phyloP scores from a whole-genome alignment of 2,888 invertebrate genomes.

The Chorisops tibialis region DNA sequence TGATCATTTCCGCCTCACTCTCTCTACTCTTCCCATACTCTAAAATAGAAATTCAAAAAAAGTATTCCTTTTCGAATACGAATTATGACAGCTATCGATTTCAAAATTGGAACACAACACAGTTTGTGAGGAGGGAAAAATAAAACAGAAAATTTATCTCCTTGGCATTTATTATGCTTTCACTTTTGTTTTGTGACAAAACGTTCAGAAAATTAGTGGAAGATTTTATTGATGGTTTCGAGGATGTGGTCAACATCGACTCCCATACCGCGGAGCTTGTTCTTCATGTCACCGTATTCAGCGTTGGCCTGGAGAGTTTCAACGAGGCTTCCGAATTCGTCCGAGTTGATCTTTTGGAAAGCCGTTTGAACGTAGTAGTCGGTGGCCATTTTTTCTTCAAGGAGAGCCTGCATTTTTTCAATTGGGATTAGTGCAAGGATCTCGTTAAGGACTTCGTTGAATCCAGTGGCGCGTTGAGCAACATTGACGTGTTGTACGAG shows the following conservation, averaged over 20 bases:
- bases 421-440: conserved; percentile 24
- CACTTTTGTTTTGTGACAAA: too few relatives aligned
- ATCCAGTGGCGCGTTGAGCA: neutral
- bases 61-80: too few relatives aligned
- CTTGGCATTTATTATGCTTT: neutral
- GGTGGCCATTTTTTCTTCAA: conserved; percentile 20
- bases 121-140: neutral
- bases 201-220: too few relatives aligned
- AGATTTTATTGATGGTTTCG: conserved; percentile 20
- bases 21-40: too few relatives aligned
- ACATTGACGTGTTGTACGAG: neutral
- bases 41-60: too few relatives aligned
- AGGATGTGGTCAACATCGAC: conserved; percentile 26
- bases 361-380: conserved; percentile 24
- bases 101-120: too few relatives aligned
- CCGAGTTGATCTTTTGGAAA: conserved; percentile 22
- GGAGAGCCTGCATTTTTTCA: conserved; percentile 12
- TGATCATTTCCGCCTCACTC: too few relatives aligned
- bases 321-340: conserved; percentile 24
- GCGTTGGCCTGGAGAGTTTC: conserved; percentile 7
- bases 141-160: neutral
- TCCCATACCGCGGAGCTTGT: conserved; percentile 17
- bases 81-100: too few relatives aligned
- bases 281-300: conserved; percentile 13
- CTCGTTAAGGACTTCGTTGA: conserved; percentile 13